A percentile compares a stretch with the other conserved stretches of the same genome.
Conservation (phyloP, 1,140 invertebrate genomes). For the Yoshiicerus persimilis region DNA sequence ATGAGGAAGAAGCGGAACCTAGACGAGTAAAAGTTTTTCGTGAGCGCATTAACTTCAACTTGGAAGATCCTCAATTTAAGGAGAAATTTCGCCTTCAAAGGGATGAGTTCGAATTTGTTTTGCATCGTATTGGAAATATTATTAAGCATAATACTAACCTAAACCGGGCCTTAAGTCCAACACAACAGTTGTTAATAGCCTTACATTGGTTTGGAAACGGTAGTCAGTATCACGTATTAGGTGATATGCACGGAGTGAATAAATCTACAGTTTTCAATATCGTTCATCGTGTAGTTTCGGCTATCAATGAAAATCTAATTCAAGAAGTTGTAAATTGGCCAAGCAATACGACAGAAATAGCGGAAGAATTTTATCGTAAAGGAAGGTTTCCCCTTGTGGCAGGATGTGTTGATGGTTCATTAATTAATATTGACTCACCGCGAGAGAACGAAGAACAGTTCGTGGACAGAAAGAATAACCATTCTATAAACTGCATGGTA, state of each 20-base stretch:
- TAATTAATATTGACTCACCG: slow-evolving; percentile 49
- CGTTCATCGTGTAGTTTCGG: slow-evolving; percentile 30
- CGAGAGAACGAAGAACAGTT: slow-evolving; percentile 35
- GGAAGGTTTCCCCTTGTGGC: background rate
- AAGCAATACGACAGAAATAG: background rate
- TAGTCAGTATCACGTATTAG: slow-evolving; percentile 41
- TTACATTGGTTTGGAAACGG: slow-evolving; percentile 49
- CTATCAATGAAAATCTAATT: slow-evolving; percentile 41
- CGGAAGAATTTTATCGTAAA: background rate
- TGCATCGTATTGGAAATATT: slow-evolving; percentile 22
- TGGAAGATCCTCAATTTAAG: background rate
- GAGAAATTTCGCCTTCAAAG: slow-evolving; percentile 25
- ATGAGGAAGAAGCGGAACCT: no score
- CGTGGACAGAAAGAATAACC: slow-evolving; percentile 3
- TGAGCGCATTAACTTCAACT: slow-evolving; percentile 14
- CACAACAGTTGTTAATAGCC: slow-evolving; percentile 37
- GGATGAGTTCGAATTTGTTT: background rate
- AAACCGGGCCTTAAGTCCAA: slow-evolving; percentile 36
- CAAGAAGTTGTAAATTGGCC: slow-evolving; percentile 40
- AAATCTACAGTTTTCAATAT: slow-evolving; percentile 47
- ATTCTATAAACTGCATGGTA: slow-evolving; percentile 49
- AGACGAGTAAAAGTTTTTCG: background rate
- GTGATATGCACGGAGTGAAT: slow-evolving; percentile 45
- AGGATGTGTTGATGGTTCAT: slow-evolving; percentile 43
- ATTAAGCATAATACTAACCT: slow-evolving; percentile 33